A percentile compares a stretch with the other conserved stretches of the same genome.
These are phyloP conservation scores for Craterocephalus amniculus DNA, from an alignment of 2,797 vertebrate species.

Conservation along the genomic window DNA sequence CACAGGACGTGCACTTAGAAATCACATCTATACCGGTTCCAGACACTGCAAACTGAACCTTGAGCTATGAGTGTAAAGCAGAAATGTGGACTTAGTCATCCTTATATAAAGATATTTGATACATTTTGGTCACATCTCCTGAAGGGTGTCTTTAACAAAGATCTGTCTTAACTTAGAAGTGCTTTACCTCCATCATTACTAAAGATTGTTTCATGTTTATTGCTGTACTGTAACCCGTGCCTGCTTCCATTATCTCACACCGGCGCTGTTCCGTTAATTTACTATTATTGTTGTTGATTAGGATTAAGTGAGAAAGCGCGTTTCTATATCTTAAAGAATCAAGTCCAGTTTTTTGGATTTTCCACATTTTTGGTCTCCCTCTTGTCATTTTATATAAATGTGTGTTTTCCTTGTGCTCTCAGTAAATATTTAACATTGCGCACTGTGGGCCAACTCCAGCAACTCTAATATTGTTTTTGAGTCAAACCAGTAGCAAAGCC, in stretches of 20 bases:
- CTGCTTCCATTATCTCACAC: neutral
- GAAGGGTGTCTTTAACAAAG: neutral
- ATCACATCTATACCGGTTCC: neutral
- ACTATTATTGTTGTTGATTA: neutral
- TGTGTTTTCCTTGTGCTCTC: neutral
- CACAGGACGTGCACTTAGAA: neutral
- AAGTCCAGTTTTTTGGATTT: neutral
- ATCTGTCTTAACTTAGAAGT: neutral
- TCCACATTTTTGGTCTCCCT: neutral
- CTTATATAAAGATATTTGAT: neutral
- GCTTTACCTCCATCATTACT: neutral
- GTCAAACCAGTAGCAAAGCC: neutral
- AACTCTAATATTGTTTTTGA: conserved; percentile 4
- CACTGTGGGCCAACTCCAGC: neutral
- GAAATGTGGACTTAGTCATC: neutral
- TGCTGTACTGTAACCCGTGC: neutral
- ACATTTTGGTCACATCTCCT: neutral
- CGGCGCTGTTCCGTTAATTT: neutral
- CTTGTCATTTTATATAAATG: neutral
- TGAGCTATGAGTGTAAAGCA: neutral
- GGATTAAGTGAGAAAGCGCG: neutral
- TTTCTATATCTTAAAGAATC: neutral
- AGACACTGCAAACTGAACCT: neutral
- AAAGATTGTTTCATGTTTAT: neutral
- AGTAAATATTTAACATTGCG: conserved; percentile 5